Evolutionary conservation across 2,888 invertebrate genomes (phyloP).

Genomic region (Drosophila sordidula): DNA sequence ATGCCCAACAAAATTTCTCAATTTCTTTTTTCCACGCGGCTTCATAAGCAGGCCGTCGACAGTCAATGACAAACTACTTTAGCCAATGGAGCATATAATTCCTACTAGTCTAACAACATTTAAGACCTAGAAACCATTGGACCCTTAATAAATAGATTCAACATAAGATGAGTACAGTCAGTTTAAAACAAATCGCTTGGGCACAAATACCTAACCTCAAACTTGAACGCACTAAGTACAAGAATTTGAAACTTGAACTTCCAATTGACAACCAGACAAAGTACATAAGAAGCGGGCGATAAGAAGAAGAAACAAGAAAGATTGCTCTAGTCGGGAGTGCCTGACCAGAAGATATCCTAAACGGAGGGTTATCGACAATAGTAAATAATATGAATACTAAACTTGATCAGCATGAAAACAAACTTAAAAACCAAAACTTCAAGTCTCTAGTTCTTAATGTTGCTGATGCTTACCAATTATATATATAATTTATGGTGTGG

Average conservation of each 20-base stretch:
- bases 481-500: no score
- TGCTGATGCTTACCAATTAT: no score
- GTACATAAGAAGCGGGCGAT: conserved; percentile 7
- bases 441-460: no score
- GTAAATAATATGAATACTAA: no score
- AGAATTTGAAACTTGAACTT: conserved; percentile 60
- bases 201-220: conserved; percentile 53
- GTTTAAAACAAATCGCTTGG: background rate
- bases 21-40: conserved; percentile 2
- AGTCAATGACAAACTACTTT: conserved; percentile 18
- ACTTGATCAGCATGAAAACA: no score
- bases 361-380: no score
- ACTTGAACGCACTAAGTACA: conserved; percentile 42
- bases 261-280: conserved; percentile 54
- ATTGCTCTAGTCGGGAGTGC: no score
- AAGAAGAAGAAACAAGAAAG: background rate
- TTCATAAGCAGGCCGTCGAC: conserved; percentile 5
- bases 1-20: background rate
- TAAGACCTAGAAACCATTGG: conserved; percentile 41
- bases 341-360: no score
- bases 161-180: conserved; percentile 7
- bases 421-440: no score
- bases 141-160: conserved; percentile 25
- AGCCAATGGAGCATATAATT: conserved; percentile 46
- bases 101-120: conserved; percentile 17